Percentiles rank a stretch among this genome's conserved stretches.
phyloP scores from a whole-genome alignment of 1,140 invertebrate species.

The Pristionchus pacificus region DNA sequence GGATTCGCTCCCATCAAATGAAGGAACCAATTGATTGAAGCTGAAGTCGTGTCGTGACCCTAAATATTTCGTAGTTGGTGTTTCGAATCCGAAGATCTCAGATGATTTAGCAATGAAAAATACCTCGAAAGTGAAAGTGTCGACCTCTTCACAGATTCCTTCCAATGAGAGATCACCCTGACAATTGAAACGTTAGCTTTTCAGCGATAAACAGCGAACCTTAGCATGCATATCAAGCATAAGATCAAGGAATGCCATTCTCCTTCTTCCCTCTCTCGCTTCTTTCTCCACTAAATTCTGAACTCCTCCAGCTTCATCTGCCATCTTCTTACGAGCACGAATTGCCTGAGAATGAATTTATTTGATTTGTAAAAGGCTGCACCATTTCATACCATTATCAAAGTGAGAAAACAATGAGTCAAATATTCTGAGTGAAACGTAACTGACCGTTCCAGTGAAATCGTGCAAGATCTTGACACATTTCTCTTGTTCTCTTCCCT shows the following conservation, averaged over 20 bases:
- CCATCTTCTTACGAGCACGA: constrained; percentile 72
- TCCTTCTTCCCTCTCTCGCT: constrained; percentile 50
- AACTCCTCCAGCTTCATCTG: constrained; percentile 57
- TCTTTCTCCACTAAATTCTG: constrained; percentile 45
- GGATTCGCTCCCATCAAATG: constrained; percentile 62
- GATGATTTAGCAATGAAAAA: constrained; percentile 13
- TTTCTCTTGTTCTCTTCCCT: constrained; percentile 71
- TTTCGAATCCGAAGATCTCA: neutral
- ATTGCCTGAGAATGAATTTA: constrained; percentile 62
- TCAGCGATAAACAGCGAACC: too few species aligned
- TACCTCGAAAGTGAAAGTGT: constrained; percentile 76
- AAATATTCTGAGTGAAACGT: too few species aligned
- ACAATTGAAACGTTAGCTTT: too few species aligned
- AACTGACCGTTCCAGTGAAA: constrained; percentile 72
- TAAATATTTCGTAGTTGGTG: constrained; percentile 25
- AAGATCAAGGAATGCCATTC: constrained; percentile 86
- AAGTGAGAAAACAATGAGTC: too few species aligned
- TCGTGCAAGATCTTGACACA: constrained; percentile 77
- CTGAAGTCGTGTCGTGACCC: constrained; percentile 86
- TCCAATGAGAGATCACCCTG: constrained; percentile 66
- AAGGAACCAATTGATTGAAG: constrained; percentile 68
- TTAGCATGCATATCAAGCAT: constrained; percentile 74
- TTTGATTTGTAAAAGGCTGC: neutral
- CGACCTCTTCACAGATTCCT: constrained; percentile 68
- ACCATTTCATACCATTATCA: too few species aligned